Evolutionary conservation across 2,888 invertebrate species (phyloP), one percentile per base, ranked within the genome.

Genomic region (Drosophila subquinaria): DNA sequence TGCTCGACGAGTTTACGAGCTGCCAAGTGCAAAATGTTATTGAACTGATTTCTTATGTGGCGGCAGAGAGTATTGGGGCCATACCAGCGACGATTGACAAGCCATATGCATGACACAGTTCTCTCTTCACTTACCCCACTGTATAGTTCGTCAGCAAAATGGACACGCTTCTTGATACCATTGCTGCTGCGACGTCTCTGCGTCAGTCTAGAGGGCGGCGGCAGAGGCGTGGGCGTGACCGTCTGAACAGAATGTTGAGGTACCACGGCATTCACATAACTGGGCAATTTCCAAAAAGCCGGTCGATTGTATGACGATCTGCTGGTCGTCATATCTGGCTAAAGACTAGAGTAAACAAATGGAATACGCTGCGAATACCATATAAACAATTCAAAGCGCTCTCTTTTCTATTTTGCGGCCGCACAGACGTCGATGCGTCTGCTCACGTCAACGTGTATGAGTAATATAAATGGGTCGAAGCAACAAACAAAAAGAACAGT

Each of bases 81-180:
- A 83, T 53, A 71, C 48, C 76, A 72, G 57, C 66, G 55, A 66
- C 76, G 79, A 86, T 88, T 85, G 86, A 79, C 88, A 85, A 71
- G 88, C 69, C 69, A 74, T 62, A 71, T 71, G 59, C 43, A 57
- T 45, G 55, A 5, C 51, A 61, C 23, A 11, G 9, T 30, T 30
- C 30, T 30, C 38, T 48, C 40, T 43, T 48, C 30, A 81, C 86
- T 86, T 80, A 88, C 85, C 88, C 86, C 71, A 64, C 64, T 53
- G 50, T 72, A 66, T 9, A 78, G 79, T 51, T 92, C 90, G 79
- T 93, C 92, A 50, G 90, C 87, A 45, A 92, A 92, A 91, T 93
- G 94, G 81, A 94, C 94, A 85, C 92, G 93, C 89, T 92, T 92
- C 80, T 92, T 91, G 1, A 80, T 73, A 27, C 87, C 84, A 42